Conservation (phyloP, 2,797 vertebrate species). For the Lemur catta region DNA sequence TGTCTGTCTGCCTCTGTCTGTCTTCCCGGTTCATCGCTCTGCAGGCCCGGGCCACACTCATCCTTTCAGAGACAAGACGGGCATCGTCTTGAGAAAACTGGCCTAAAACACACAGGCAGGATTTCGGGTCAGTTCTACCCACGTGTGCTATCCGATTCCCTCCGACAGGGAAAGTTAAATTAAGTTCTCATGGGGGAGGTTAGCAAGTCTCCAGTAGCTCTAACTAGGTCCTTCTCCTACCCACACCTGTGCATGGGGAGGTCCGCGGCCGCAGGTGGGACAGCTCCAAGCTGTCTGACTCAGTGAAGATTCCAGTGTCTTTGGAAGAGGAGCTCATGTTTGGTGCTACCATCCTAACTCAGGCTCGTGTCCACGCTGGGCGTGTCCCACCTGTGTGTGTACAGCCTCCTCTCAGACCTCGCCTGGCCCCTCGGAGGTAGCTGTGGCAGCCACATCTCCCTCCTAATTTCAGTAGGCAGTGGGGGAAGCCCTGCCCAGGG, state of each 20-base stretch:
- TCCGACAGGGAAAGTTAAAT: background rate
- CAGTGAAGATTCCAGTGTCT: background rate
- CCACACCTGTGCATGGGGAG: background rate
- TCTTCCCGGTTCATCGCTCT: background rate
- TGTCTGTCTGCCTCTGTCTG: background rate
- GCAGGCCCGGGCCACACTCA: background rate
- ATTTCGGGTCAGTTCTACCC: background rate
- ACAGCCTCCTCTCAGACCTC: background rate
- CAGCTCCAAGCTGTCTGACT: background rate
- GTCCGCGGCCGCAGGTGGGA: background rate
- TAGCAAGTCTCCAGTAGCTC: too few species aligned
- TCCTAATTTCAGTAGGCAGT: background rate
- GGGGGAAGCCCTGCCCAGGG: background rate
- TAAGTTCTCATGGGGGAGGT: too few species aligned
- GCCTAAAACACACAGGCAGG: background rate
- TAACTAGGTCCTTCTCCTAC: accelerated
- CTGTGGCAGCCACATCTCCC: background rate
- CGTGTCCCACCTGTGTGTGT: accelerated
- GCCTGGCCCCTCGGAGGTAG: background rate
- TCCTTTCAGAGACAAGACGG: background rate
- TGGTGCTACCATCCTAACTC: accelerated
- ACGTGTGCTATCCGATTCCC: background rate
- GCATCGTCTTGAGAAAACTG: background rate
- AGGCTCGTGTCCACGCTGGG: accelerated
- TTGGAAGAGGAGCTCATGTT: accelerated